Base-by-base conservation (phyloP, 2,113 vertebrate genomes). In the Pipa parva region DNA sequence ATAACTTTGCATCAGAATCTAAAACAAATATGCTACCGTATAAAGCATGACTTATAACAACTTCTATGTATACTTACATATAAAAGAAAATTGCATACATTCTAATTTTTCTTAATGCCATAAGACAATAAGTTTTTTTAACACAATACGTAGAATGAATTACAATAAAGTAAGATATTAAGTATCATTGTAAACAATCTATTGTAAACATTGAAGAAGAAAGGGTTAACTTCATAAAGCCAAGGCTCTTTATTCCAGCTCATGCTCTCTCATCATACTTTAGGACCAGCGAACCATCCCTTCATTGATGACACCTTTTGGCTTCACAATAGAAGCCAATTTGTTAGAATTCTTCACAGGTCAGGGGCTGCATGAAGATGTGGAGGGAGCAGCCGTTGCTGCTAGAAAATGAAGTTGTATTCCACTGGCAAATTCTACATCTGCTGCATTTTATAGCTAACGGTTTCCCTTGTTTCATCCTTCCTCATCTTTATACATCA, bases 311-410 rank as follows among this genome's bases (percentile, higher is more conserved):
- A 92, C 94, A 97, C 95, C 95, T 97, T 89, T 97, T 99, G 93
- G 92, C 95, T 97, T 90, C 92, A 95, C 92, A 96, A 98, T 95
- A 95, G 93, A 94, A 97, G 95, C 92, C 95, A 97, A 99, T 98
- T 99, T 98, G 94, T 97, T 97, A 94, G 93, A 95, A 95, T 97
- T 93, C 95, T 95, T 95, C 91, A 96, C 95, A 97, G 96, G 94
- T 98, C 95, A 98, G 90, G 87, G 91, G 92, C 92, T 95, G 87
- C 78, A 72, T 88, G 90, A 87, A 89, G 90, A 88, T 88, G 87
- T 90, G 82, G 90, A 92, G 90, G 91, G 90, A 76, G 76, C 89
- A 82, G 91, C 92, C 85, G 71, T 70, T 74, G 86, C 87, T 85
- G 86, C 83, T 83, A 76, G 77, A 95, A 95, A 96, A 97, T 97